phyloP scores from a whole-genome alignment of 2,113 vertebrate genomes.

The Embiotoca jacksoni region DNA sequence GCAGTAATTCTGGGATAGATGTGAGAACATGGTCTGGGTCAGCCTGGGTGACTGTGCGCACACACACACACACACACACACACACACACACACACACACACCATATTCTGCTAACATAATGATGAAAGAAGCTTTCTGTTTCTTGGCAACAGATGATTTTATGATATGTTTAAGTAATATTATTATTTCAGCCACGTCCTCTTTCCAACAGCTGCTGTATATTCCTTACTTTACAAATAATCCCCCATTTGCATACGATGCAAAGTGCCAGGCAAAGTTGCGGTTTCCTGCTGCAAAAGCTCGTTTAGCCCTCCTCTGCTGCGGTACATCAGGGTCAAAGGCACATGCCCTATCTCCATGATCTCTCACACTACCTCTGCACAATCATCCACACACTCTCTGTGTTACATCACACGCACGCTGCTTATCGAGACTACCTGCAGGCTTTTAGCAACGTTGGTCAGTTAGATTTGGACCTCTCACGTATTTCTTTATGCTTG shows the following conservation, averaged over 20 bases:
- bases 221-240: constrained; percentile 1
- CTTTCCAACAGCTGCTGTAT: neutral
- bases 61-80: neutral
- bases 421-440: neutral
- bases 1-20: neutral
- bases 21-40: neutral
- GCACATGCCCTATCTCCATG: neutral
- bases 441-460: neutral
- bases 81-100: neutral
- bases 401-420: neutral
- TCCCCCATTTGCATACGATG: constrained; percentile 60
- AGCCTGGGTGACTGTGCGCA: neutral
- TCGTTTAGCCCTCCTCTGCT: constrained; percentile 2
- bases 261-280: constrained; percentile 63
- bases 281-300: constrained; percentile 27
- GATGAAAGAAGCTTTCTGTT: neutral
- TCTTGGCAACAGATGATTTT: no score
- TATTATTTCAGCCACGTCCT: no score
- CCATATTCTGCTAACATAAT: no score
- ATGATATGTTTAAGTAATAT: no score
- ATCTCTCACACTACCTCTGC: neutral
- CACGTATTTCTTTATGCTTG: neutral
- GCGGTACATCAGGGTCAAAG: constrained; percentile 2
- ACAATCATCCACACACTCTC: neutral
- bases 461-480: neutral